These are phyloP conservation scores for Stenurella melanura DNA, from an alignment of 2,888 invertebrate genomes.

Conservation along the genomic window DNA sequence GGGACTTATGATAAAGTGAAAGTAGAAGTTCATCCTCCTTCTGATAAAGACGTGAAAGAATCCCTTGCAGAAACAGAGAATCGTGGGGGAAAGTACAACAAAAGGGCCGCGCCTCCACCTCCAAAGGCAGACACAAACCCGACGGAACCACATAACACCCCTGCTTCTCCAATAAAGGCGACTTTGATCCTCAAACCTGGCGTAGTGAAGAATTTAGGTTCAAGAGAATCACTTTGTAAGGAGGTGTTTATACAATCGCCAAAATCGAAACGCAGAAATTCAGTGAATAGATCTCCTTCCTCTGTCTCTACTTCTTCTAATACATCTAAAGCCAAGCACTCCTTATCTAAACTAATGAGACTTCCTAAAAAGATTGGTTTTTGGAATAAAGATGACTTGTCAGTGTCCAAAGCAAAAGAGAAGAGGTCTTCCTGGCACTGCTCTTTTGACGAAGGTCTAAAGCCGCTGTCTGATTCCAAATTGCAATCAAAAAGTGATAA, in stretches of 20 bases:
- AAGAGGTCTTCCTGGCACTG: constrained; percentile 65
- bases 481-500: constrained; percentile 66
- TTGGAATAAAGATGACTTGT: constrained; percentile 75
- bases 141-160: constrained; percentile 37
- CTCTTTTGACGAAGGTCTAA: constrained; percentile 37
- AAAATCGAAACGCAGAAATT: constrained; percentile 63
- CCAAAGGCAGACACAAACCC: constrained; percentile 61
- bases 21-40: neutral
- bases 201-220: constrained; percentile 65
- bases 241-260: constrained; percentile 67
- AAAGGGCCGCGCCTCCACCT: constrained; percentile 74
- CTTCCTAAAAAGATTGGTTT: constrained; percentile 77
- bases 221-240: constrained; percentile 59
- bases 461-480: constrained; percentile 57
- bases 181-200: constrained; percentile 75
- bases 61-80: constrained; percentile 42
- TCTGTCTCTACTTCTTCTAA: constrained; percentile 57
- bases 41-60: constrained; percentile 4
- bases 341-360: constrained; percentile 71
- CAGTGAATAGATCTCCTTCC: constrained; percentile 57
- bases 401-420: constrained; percentile 48
- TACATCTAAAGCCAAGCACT: constrained; percentile 48
- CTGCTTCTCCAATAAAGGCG: constrained; percentile 71
- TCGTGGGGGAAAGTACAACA: constrained; percentile 75
- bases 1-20: neutral